Base-by-base conservation (phyloP, 2,797 vertebrate species). In the Sebastes iracundus region DNA sequence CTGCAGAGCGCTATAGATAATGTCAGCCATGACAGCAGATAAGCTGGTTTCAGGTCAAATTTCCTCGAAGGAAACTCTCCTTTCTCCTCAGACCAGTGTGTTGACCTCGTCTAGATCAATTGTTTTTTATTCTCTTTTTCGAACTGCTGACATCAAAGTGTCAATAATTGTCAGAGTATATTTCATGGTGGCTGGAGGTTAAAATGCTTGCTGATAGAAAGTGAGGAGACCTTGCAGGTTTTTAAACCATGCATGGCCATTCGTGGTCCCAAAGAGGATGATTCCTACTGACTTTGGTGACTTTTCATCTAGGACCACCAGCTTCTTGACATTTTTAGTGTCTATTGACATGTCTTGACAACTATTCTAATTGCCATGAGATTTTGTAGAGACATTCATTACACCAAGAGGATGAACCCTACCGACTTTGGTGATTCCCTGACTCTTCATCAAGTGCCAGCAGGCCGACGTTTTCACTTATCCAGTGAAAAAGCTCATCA, bases 1-100 rank as follows among this genome's bases (percentile, higher is more conserved):
- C 82, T 66, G 70, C 66, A 30, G 63, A 74, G 63, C 6, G 49
- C 60, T 32, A 6, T 5, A 52, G 87, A 87, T 65, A 70, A 84
- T 81, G 74, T 86, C 82, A 84, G 65, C 56, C 67, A 7, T 61
- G 82, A 68, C 14, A 66, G 86, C 69, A 53, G 72, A 80, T 82
- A 49, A 77, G 68, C 23, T 53, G 61, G 28, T 81, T 78, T 90
- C 56, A 61, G 52, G 35, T 72, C 12, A 74, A 28, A 42, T 64
- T 63, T 64, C 22, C 42, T 65, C 9, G 1, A 66, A 64, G 62
- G 70, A 69, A 74, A 30, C 25, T 11, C 10, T 5, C 23, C 75
- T 59, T 79, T 69, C 63, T 66, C 71, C 56, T 18, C 30, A 70
- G 52, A 55, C 22, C 25, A 14, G 23, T 18, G 10, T 53, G 77